These are phyloP conservation scores for Hirundichthys speculiger DNA, from an alignment of 2,113 vertebrate genomes.

Conservation along the genomic window DNA sequence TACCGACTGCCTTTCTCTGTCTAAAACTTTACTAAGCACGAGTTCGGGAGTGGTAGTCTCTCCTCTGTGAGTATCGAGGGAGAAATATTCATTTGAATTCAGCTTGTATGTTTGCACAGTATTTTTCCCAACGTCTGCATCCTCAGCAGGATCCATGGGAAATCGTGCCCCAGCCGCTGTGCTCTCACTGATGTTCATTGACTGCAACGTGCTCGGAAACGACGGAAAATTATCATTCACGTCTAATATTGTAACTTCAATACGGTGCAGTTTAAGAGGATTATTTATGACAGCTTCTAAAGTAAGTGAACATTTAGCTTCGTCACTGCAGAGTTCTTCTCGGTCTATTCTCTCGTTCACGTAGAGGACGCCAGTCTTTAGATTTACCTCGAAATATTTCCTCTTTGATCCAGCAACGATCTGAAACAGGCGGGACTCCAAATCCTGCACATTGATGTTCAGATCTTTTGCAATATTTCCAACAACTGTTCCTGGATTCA, in stretches of 20 bases:
- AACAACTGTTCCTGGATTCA: conserved; percentile 67
- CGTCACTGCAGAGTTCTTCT: conserved; percentile 37
- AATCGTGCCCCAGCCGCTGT: conserved; percentile 57
- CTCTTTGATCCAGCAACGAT: conserved; percentile 57
- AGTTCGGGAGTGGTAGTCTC: conserved; percentile 67
- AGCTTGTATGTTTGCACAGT: conserved; percentile 66
- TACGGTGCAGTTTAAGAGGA: not conserved
- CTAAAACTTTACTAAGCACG: not conserved
- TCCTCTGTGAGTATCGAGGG: conserved; percentile 58
- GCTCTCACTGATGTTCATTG: conserved; percentile 56
- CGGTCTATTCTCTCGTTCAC: conserved; percentile 73
- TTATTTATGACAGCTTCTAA: too few species aligned
- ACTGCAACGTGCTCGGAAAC: conserved; percentile 39
- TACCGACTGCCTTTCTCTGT: not conserved
- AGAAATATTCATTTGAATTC: conserved; percentile 66
- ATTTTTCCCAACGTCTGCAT: conserved; percentile 71
- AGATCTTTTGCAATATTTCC: conserved; percentile 79
- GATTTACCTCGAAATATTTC: conserved; percentile 74
- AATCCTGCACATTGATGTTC: conserved; percentile 57
- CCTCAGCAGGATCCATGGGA: conserved; percentile 62
- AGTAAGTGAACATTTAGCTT: too few species aligned
- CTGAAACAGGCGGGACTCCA: conserved; percentile 69
- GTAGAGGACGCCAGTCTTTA: conserved; percentile 70
- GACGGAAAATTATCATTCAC: conserved; percentile 75
- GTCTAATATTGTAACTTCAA: conserved; percentile 60